Base-by-base conservation (phyloP, 2,113 vertebrate genomes). In the Percina caprodes region DNA sequence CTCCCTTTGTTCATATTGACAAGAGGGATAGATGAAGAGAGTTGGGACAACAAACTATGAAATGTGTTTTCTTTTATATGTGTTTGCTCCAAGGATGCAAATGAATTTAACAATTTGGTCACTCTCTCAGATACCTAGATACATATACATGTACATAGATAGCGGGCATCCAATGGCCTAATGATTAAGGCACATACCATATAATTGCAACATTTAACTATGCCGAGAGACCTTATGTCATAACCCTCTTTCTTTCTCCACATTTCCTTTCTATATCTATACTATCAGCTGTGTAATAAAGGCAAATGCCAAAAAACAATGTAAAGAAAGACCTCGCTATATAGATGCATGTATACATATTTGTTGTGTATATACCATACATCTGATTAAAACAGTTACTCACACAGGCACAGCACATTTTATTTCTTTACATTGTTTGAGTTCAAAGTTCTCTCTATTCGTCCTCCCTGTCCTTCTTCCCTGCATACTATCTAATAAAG, bases 401-500 rank as follows among this genome's bases (percentile, higher is more conserved):
- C 21, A 54, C 13, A 59, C 11, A 56, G n/a, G 35, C 39, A 10
- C 56, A 49, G 56, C 21, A 76, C 65, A 65, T 65, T 33, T 49
- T 10, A 86, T 83, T 67, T 78, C 42, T 74, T 70, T 16, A 45
- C 19, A 42, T 16, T 70, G 30, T 59, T 60, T 42, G 30, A 61
- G 79, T 74, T 77, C 55, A 77, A 46, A 62, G 67, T 60, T 73
- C 45, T 61, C 33, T 61, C 45, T 55, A 58, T 82, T n/a, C 1
- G 11, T 74, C 48, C 48, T 42, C 15, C 1, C 63, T 58, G 55
- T 33, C 69, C 58, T 56, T 61, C 63, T 48, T 45, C 26, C 21
- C 42, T 69, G 30, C 19, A 59, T 76, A 7, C 45, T n/a, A 67
- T 81, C 77, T 58, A 78, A 81, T 82, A 84, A 86, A 88, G 45